Evolutionary conservation across 92 coral and sea anemone species (phyloP).

Genomic region (Umimayanthus kanabou): DNA sequence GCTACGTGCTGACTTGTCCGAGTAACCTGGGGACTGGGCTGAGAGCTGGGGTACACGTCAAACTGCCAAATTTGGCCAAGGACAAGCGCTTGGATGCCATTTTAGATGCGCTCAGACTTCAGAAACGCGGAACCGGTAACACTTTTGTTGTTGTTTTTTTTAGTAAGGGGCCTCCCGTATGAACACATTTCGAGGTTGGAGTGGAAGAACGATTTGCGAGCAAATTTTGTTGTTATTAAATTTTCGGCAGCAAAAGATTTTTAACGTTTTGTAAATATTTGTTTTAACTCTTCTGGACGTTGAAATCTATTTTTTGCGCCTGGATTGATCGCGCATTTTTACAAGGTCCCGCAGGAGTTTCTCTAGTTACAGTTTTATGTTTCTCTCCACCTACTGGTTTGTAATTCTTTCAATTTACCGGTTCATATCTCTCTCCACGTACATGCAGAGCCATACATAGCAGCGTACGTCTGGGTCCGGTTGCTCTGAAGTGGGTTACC

Average conservation of each 20-base stretch:
- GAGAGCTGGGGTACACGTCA: slow-evolving; percentile 98
- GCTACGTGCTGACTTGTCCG: slow-evolving; percentile 94
- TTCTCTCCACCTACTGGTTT: no score
- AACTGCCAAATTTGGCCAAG: slow-evolving; percentile 87
- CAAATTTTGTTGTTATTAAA: background rate
- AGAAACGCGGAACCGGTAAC: slow-evolving; percentile 95
- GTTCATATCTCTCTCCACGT: background rate
- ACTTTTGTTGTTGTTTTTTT: background rate
- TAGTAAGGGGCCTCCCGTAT: background rate
- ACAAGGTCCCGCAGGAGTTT: no score
- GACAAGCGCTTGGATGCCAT: slow-evolving; percentile 80
- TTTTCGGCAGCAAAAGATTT: no score
- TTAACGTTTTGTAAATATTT: no score
- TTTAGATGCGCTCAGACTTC: slow-evolving; percentile 79
- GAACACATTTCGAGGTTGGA: no score
- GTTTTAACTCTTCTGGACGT: no score
- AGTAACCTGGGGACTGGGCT: slow-evolving; percentile 98
- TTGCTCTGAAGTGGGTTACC: no score
- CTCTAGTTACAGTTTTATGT: no score
- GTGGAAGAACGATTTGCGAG: background rate
- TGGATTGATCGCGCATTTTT: no score
- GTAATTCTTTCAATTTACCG: background rate
- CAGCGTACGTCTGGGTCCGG: no score
- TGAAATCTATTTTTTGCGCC: no score
- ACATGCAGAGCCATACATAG: no score